Evolutionary conservation across 2,113 vertebrate species (phyloP), one percentile per base, ranked within the genome.

Genomic region (Eublepharis macularius): DNA sequence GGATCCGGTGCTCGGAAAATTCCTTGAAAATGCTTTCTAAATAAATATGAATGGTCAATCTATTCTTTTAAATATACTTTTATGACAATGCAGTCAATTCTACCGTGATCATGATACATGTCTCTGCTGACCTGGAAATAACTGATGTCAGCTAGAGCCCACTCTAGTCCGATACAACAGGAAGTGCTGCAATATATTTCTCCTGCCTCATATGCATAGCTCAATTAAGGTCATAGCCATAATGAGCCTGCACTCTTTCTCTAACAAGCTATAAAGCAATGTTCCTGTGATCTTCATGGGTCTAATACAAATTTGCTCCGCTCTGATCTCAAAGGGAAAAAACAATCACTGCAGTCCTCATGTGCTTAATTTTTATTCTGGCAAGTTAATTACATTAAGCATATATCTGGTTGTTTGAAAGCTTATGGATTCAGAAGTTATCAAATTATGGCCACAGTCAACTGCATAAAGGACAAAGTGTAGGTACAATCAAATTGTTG

Each of bases 181-280:
- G 66, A 69, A 51, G 21, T 19, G 45, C 68, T 34, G 47, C 29
- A 39, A 21, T 21, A 21, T 57, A 57, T 26, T 6, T 26, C 32
- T 51, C 21, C 26, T 60, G 14, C 24, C 16, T 8, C 34, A 41
- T 14, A 73, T 70, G 60, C 26, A 43, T 39, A 70, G 49, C 26
- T 73, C 32, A 10, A 2, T 0, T 10, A 14, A 49, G 49, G 72
- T 36, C 34, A 36, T 34, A 7, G 3, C 10, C 49, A 68, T 7
- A 68, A 2, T n/a, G 32, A 7, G 9, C 17, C 51, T 1, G 0
- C 19, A 2, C 32, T 65, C n/a, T 51, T 32, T 76, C 6, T 6
- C 34, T 41, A 17, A 0, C 24, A 14, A 88, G 47, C 70, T 4
- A 2, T 13, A 51, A 80, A 19, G 65, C 24, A 77, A 26, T 16